Conservation (phyloP, 2,113 vertebrate species). For the Anolis sagrei region DNA sequence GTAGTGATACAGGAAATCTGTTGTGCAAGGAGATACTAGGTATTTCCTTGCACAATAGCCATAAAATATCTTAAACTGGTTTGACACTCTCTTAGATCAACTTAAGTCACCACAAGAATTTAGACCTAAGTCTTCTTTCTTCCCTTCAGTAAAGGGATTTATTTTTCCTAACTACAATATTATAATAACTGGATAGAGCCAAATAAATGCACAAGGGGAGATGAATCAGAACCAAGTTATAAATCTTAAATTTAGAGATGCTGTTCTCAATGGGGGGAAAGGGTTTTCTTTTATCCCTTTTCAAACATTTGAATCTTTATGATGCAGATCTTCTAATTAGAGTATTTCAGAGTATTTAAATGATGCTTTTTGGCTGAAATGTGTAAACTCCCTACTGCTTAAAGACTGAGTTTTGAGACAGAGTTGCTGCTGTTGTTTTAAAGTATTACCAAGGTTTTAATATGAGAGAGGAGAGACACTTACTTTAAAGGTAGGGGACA, state of each 20-base stretch:
- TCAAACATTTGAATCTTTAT: not conserved
- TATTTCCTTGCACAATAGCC: too few relatives aligned
- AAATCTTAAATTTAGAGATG: too few relatives aligned
- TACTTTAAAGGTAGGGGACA: slow-evolving; percentile 98
- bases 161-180: not conserved
- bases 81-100: too few relatives aligned
- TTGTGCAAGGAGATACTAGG: too few relatives aligned
- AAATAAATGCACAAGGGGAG: not conserved
- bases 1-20: too few relatives aligned
- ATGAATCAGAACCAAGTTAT: not conserved
- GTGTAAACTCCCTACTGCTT: too few relatives aligned
- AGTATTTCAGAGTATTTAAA: not conserved
- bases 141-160: not conserved
- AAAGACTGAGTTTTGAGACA: not conserved
- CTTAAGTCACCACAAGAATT: too few relatives aligned
- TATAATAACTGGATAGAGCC: not conserved
- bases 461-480: not conserved
- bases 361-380: not conserved
- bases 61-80: too few relatives aligned
- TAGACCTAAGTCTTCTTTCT: too few relatives aligned
- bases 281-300: not conserved
- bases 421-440: not conserved
- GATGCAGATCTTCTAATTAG: not conserved
- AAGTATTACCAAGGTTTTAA: not conserved
- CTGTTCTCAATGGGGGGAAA: not conserved